Evolutionary conservation across 1,140 invertebrate species (phyloP).

Genomic region (Drosophila watanabei): DNA sequence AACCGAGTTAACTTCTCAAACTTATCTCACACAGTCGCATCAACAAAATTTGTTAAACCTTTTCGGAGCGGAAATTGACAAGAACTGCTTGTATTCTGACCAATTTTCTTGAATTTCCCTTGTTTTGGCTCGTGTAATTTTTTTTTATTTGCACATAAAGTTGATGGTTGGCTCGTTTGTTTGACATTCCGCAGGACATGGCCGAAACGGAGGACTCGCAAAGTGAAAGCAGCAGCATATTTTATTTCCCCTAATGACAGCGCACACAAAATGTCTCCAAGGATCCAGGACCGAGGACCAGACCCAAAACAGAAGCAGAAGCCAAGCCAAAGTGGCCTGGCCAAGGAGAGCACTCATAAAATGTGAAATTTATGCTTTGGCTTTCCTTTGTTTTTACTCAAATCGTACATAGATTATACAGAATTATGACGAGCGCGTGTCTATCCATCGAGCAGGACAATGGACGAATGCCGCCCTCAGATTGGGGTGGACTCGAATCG

Average conservation of each 20-base stretch:
- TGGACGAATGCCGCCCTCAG: constrained; percentile 34
- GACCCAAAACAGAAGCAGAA: constrained; percentile 27
- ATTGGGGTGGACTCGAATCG: constrained; percentile 14
- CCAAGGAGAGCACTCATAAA: constrained; percentile 76
- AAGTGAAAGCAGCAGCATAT: constrained; percentile 64
- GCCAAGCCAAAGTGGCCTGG: constrained; percentile 48
- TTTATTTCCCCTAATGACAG: constrained; percentile 83
- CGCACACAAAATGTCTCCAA: constrained; percentile 76
- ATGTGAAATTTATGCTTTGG: constrained; percentile 82
- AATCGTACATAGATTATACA: constrained; percentile 85
- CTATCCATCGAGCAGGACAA: constrained; percentile 79
- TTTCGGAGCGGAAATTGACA: constrained; percentile 11
- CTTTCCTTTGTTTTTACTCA: constrained; percentile 84
- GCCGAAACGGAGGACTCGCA: constrained; percentile 46
- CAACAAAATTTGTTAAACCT: constrained; percentile 24
- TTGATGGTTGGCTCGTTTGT: constrained; percentile 78
- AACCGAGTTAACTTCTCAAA: background rate
- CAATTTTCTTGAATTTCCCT: constrained; percentile 33
- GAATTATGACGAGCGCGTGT: constrained; percentile 83
- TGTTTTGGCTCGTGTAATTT: constrained; percentile 66
- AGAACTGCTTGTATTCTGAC: constrained; percentile 15
- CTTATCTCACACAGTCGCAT: constrained; percentile 16
- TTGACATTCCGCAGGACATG: constrained; percentile 84
- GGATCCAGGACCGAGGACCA: constrained; percentile 39
- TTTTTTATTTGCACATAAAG: constrained; percentile 77